These are phyloP conservation scores for Onchidella celtica DNA, from an alignment of 2,888 invertebrate genomes.

Conservation along the genomic window DNA sequence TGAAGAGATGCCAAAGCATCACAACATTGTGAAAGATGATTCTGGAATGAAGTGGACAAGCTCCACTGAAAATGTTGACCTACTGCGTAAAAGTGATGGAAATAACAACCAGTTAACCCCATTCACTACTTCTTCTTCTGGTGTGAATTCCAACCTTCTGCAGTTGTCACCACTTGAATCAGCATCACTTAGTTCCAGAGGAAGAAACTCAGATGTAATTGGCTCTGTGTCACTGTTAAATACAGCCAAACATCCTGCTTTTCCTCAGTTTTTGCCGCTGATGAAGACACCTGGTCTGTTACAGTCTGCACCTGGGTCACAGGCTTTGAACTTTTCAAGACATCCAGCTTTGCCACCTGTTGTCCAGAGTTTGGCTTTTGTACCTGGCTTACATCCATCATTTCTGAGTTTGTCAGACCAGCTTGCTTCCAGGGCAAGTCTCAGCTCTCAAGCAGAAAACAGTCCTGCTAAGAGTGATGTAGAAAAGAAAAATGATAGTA, in stretches of 20 bases:
- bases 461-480: not conserved
- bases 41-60: too few species aligned
- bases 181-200: not conserved
- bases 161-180: not conserved
- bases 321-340: not conserved
- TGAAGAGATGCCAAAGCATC: not conserved
- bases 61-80: not conserved
- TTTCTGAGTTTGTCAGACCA: not conserved
- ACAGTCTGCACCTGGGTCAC: not conserved
- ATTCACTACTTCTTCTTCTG: not conserved
- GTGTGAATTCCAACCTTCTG: not conserved
- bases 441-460: too few species aligned
- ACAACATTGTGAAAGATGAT: not conserved
- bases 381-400: not conserved
- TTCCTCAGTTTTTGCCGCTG: slow-evolving; percentile 21
- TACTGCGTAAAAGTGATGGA: slow-evolving; percentile 10
- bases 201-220: not conserved
- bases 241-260: slow-evolving; percentile 26
- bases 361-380: not conserved
- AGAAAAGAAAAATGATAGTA: not conserved
- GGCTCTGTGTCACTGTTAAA: not conserved
- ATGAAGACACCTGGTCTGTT: not conserved
- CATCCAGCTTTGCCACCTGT: not conserved
- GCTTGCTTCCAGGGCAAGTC: too few species aligned
- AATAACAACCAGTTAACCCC: slow-evolving; percentile 33